Base-by-base conservation (phyloP, 2,888 invertebrate species). In the Chloromyia formosa region DNA sequence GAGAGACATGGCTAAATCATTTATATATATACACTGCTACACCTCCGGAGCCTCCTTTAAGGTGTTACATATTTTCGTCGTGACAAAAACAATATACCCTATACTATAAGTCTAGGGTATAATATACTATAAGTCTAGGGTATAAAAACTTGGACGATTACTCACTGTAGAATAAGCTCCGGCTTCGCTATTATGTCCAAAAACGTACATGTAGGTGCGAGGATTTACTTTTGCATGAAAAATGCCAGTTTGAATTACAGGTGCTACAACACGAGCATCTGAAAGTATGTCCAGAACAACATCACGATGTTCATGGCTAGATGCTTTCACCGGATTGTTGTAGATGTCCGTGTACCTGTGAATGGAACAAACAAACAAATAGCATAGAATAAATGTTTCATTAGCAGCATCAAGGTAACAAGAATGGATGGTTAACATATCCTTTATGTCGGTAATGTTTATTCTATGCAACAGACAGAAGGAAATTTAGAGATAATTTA, bases 171-270 rank as follows among this genome's bases (percentile, higher is more conserved):
- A 90, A 84, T 92, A 92, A 77, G 93, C 92, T 76, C 92, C 93
- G 80, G 92, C 90, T 77, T 91, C 88, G 75, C 93, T 94, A 79
- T 93, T 93, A 82, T 97, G 95, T 4, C 92, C 91, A 81, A 95
- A 95, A 27, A 95, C 93, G 82, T 95, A 96, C 88, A 96, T 94
- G 84, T 93, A 95, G 73, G 93, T 93, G 81, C 91, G 91, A 0
- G 90, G 88, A 85, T 94, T 93, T 27, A 91, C 88, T 78, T 88
- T 89, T 3, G 93, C 90, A 81, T 94, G 94, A 83, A 92, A 91
- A 83, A 91, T 88, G 18, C 92, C 93, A 77, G 92, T 91, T 84
- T 90, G 89, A 77, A 94, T 87, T 78, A 94, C 86, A 0, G 96
- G 97, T 0, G 95, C 93, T 22, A 94, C 90, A 20, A 94, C 93